Base-by-base conservation (phyloP, 2,888 invertebrate genomes). In the Leptopilina drosophilae region DNA sequence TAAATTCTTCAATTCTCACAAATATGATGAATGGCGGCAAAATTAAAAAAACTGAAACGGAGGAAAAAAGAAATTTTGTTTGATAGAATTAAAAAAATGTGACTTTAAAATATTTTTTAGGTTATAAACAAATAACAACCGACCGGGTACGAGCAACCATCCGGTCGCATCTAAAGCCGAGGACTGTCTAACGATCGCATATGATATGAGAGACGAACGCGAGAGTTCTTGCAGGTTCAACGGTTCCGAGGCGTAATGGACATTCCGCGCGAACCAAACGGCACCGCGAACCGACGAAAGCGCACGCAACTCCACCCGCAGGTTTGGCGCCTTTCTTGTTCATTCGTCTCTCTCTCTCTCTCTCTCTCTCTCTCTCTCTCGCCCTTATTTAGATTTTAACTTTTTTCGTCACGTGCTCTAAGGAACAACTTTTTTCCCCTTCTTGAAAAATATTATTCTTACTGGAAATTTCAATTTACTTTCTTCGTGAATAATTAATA, bases 251-350 rank as follows among this genome's bases (percentile, higher is more conserved):
- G 82, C 83, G 83, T 85, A 85, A 86, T 86, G 84, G 84, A 84
- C 85, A 85, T 86, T 87, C 83, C 81, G 83, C 84, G 84, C 40
- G 65, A 79, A 80, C 26, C 26, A 81, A 59, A 79, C 67, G 79
- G 77, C 64, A 78, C 76, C 82, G 79, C 78, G 80, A 79, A 59
- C 40, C 73, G 53, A 56, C 64, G 59, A 33, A 59, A 78, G 78
- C 56, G 66, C 56, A 56, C 66, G 53, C 56, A 67, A 78, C 56
- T 20, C 26, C 62, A 59, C 42, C 64, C 83, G 81, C 76, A 80
- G 82, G 84, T 87, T 86, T 88, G 83, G 82, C 88, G 85, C 87
- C 87, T 84, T 86, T 81, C 84, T 81, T 83, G 33, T 78, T 73
- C 82, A 80, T 82, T 82, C 84, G 81, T 78, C 59, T 77, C 56